Evolutionary conservation across 2,888 invertebrate genomes (phyloP).

Genomic region (Aporophyla lueneburgensis): DNA sequence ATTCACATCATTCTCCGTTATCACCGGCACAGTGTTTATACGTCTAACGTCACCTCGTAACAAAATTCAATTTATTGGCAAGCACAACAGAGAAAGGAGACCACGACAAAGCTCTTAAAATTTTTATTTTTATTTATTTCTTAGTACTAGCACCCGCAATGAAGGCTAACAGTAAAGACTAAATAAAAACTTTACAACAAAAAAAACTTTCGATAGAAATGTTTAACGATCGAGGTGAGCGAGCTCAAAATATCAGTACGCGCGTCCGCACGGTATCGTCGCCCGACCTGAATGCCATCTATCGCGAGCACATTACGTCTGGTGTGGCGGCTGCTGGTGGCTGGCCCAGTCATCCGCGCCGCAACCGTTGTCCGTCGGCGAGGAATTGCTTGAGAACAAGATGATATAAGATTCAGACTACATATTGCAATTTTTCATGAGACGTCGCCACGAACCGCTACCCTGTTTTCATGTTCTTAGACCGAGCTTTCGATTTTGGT

Average conservation of each 20-base stretch:
- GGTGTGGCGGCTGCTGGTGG: constrained; percentile 65
- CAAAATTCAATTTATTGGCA: constrained; percentile 74
- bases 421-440: constrained; percentile 31
- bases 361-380: constrained; percentile 56
- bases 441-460: constrained; percentile 16
- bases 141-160: constrained; percentile 66
- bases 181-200: constrained; percentile 74
- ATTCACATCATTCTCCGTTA: constrained; percentile 87
- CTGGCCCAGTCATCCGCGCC: constrained; percentile 74
- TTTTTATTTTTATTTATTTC: constrained; percentile 59
- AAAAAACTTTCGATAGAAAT: constrained; percentile 75
- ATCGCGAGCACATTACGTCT: constrained; percentile 75
- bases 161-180: constrained; percentile 61
- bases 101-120: constrained; percentile 57
- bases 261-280: constrained; percentile 81
- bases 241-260: constrained; percentile 66
- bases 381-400: constrained; percentile 63
- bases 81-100: constrained; percentile 68
- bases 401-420: constrained; percentile 65
- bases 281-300: constrained; percentile 86
- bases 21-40: constrained; percentile 82
- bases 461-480: constrained; percentile 25
- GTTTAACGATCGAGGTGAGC: constrained; percentile 69
- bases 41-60: constrained; percentile 72
- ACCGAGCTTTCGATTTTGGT: constrained; percentile 9